Evolutionary conservation across 2,797 vertebrate genomes (phyloP).

Genomic region (Tangara arthus): DNA sequence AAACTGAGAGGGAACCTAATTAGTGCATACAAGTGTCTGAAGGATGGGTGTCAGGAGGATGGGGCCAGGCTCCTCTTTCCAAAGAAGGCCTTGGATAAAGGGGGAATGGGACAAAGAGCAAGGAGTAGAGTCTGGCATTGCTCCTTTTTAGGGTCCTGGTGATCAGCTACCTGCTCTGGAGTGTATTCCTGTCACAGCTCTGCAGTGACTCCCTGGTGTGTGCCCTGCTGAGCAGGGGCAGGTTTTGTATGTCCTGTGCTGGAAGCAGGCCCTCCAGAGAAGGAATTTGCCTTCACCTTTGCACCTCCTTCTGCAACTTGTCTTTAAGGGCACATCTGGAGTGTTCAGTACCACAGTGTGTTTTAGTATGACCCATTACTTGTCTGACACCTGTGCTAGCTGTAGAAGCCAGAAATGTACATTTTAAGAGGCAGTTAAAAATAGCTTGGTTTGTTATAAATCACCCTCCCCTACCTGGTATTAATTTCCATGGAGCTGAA

Average conservation of each 20-base stretch:
- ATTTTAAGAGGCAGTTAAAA: not conserved
- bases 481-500: conserved; percentile 66
- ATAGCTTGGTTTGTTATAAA: conserved; percentile 16
- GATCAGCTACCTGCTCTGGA: not conserved
- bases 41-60: not conserved
- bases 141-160: not conserved
- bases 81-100: not conserved
- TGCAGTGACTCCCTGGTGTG: not conserved
- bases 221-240: not conserved
- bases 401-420: not conserved
- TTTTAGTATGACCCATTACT: not conserved
- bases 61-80: not conserved
- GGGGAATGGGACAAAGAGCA: rapidly evolving
- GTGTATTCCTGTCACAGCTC: not conserved
- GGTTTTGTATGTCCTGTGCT: not conserved
- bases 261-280: not conserved
- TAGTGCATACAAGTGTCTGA: not conserved
- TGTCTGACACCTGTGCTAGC: not conserved
- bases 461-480: conserved; percentile 22
- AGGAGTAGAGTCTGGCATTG: not conserved
- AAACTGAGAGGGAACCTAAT: not conserved
- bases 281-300: not conserved
- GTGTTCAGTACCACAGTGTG: not conserved
- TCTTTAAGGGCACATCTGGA: not conserved
- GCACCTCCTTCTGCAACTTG: not conserved